Evolutionary conservation across 1,140 invertebrate genomes (phyloP).

Genomic region (Drosophila guanche): DNA sequence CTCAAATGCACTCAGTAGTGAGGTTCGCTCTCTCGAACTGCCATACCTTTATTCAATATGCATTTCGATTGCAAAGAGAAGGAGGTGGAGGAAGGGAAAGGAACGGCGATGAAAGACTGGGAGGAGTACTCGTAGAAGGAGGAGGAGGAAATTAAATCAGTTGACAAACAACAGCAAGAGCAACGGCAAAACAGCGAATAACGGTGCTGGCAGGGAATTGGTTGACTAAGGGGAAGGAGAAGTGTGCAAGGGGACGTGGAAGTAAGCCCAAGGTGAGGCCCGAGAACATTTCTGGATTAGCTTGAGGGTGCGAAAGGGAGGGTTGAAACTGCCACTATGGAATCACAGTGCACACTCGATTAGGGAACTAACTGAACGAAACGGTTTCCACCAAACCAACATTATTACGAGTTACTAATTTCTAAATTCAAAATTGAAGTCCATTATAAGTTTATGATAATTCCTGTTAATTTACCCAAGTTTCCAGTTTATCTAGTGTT

Average conservation of each 20-base stretch:
- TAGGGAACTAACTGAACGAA: background rate
- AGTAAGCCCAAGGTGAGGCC: conserved; percentile 31
- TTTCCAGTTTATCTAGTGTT: background rate
- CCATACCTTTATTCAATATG: too few species aligned
- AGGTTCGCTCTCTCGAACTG: too few species aligned
- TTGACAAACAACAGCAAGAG: conserved; percentile 69
- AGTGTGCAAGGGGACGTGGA: too few species aligned
- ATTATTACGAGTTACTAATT: background rate
- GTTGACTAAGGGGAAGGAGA: background rate
- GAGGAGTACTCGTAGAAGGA: conserved; percentile 31
- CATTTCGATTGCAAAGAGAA: background rate
- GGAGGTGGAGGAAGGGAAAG: background rate
- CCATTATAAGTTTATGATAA: background rate
- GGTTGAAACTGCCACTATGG: conserved; percentile 31
- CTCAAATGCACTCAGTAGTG: too few species aligned
- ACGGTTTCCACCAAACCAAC: too few species aligned
- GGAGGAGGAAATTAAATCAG: conserved; percentile 77
- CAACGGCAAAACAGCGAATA: background rate
- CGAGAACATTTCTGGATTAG: conserved; percentile 48
- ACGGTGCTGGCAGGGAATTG: too few species aligned
- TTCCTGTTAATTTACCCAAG: background rate
- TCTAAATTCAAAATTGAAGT: background rate
- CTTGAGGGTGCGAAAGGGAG: conserved; percentile 40
- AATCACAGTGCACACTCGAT: conserved; percentile 10
- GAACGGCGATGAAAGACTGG: background rate